A percentile compares a stretch with the other conserved stretches of the same genome.
These are phyloP conservation scores for Drosophila subpulchrella DNA, from an alignment of 1,140 invertebrate genomes.

Conservation along the genomic window DNA sequence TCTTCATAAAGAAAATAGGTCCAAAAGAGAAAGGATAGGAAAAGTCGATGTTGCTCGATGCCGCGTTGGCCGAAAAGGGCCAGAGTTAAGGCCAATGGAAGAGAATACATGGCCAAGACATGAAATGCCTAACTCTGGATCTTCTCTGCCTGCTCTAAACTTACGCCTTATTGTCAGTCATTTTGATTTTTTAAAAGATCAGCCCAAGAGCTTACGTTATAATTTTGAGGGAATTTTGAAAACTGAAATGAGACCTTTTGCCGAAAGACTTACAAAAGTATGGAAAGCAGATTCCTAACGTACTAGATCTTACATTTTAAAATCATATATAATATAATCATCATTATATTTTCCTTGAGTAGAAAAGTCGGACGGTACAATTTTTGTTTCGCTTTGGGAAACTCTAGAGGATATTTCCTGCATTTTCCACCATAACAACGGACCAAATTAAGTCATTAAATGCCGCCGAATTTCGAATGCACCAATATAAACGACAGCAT, in stretches of 20 bases:
- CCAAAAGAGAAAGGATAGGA: background rate
- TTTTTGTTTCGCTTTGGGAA: background rate
- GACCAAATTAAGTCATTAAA: constrained; percentile 68
- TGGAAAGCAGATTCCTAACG: background rate
- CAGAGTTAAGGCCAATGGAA: constrained; percentile 1
- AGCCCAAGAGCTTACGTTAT: constrained; percentile 22
- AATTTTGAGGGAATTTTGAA: constrained; percentile 25
- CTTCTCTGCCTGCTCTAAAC: background rate
- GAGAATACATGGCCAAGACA: too few relatives aligned
- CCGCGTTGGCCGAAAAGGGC: background rate
- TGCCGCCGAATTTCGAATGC: constrained; percentile 57
- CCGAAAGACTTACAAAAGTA: background rate
- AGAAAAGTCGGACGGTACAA: background rate
- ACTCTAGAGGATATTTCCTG: background rate
- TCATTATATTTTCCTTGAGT: too few relatives aligned
- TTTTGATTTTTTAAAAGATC: background rate
- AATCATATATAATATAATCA: background rate
- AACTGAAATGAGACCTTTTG: background rate
- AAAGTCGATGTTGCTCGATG: background rate
- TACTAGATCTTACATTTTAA: background rate
- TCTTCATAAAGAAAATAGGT: constrained; percentile 18
- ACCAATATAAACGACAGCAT: constrained; percentile 57
- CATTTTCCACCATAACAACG: background rate
- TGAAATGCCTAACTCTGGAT: background rate
- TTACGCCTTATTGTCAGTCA: constrained; percentile 29